These are phyloP conservation scores for Lordiphosa andalusiaca DNA, from an alignment of 2,888 invertebrate species.

Conservation along the genomic window DNA sequence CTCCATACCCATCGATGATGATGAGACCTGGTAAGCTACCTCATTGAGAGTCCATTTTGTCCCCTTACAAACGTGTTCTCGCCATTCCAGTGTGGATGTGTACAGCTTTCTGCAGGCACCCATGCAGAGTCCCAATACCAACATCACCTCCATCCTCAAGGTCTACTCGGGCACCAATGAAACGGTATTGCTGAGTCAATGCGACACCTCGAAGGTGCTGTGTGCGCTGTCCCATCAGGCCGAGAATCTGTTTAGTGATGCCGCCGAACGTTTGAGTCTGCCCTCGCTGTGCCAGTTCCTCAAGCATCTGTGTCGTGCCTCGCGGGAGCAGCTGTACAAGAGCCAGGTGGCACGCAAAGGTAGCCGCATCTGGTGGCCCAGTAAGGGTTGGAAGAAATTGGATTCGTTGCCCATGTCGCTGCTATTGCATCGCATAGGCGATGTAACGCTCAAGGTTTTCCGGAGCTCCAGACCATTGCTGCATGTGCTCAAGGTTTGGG, in stretches of 20 bases:
- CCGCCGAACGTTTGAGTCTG: constrained; percentile 92
- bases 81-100: constrained; percentile 86
- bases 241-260: constrained; percentile 93
- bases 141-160: constrained; percentile 80
- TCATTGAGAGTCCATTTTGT: background rate
- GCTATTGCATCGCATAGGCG: constrained; percentile 91
- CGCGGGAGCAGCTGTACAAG: constrained; percentile 85
- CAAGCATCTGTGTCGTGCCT: constrained; percentile 90
- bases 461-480: constrained; percentile 92
- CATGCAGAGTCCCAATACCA: constrained; percentile 83
- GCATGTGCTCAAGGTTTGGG: constrained; percentile 96
- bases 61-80: too few relatives aligned
- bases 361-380: constrained; percentile 80
- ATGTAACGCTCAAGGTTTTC: constrained; percentile 92
- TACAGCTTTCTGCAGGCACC: constrained; percentile 90
- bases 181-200: constrained; percentile 85
- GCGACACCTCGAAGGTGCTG: constrained; percentile 92
- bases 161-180: constrained; percentile 80
- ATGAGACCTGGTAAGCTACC: constrained; percentile 86
- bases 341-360: constrained; percentile 81
- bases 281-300: constrained; percentile 91
- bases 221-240: constrained; percentile 94
- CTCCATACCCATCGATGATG: constrained; percentile 85
- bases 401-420: constrained; percentile 82
- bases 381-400: constrained; percentile 80